Evolutionary conservation across 1,140 invertebrate genomes (phyloP), one percentile per base, ranked within the genome.

Genomic region (Gerris buenoi): DNA sequence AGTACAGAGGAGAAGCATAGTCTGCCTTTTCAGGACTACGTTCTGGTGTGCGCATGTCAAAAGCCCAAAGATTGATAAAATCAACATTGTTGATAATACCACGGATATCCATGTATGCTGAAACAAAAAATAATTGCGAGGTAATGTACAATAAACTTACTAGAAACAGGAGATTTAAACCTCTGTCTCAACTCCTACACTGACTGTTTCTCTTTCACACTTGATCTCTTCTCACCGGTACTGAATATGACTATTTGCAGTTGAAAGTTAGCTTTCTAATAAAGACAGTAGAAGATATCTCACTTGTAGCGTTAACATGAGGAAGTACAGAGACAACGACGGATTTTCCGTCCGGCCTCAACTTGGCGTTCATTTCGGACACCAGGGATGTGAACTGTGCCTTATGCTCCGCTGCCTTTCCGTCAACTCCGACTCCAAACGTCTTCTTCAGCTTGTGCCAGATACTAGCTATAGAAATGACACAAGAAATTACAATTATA

Each of bases 61-160:
- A 93, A 0, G 88, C 80, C 72, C 88, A 82, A 3, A 94, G 73
- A 69, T 89, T 90, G 18, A 94, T 83, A 64, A 88, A 86, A 69
- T 95, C 91, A 27, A 94, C 75, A 71, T 87, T 81, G 33, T 86
- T 85, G 58, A 85, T 82, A 57, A 95, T 76, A 2, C 83, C 77
- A 14, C 84, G 83, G 0, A 88, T 83, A 72, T 95, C 90, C 72
- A 84, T 92, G 74, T 90, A 91, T 23, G 87, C 88, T 89, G 72
- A 59, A 76, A 73, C 63, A 71, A 46, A 46, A 46, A 46, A 10
- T 46, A 46, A 10, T 46, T 18, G 33, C 18, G 18, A 46, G 33
- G 33, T 46, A 10, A 18, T 46, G 33, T n/a, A n/a, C n/a, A n/a
- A n/a, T n/a, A n/a, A n/a, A n/a, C n/a, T n/a, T n/a, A n/a, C n/a